Conservation (phyloP, 2,113 vertebrate species). For the Herpailurus yagouaroundi region DNA sequence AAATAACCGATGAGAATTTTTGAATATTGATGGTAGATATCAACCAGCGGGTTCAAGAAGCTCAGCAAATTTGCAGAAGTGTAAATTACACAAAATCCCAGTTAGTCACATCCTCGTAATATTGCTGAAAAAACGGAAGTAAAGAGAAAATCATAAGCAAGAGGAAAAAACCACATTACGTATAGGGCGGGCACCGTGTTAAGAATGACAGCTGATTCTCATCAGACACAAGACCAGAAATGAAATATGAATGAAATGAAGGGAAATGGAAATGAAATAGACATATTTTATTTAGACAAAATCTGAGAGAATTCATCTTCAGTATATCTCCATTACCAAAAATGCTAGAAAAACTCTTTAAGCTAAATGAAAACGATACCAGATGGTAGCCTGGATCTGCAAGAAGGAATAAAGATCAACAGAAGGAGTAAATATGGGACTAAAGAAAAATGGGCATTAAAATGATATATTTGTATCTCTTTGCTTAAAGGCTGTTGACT, state of each 20-base stretch:
- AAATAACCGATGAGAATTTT: neutral
- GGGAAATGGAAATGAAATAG: neutral
- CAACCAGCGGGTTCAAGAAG: neutral
- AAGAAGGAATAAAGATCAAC: neutral
- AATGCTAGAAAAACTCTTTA: neutral
- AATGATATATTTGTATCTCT: neutral
- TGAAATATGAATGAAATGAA: neutral
- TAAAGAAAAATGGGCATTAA: neutral
- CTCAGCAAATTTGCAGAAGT: neutral
- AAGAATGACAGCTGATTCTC: neutral
- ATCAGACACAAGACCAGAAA: neutral
- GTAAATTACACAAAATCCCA: neutral
- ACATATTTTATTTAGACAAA: neutral
- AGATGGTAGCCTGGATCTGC: neutral
- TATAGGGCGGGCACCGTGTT: neutral
- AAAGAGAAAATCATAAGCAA: neutral
- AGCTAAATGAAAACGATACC: neutral
- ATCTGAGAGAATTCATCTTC: neutral
- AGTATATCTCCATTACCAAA: neutral
- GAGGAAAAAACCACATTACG: neutral
- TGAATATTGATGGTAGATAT: neutral
- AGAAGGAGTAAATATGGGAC: neutral
- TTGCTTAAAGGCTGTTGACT: neutral
- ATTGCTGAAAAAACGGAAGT: neutral
- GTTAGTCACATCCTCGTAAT: neutral